phyloP scores from a whole-genome alignment of 1,140 invertebrate species.

The Hylaeus volcanicus region DNA sequence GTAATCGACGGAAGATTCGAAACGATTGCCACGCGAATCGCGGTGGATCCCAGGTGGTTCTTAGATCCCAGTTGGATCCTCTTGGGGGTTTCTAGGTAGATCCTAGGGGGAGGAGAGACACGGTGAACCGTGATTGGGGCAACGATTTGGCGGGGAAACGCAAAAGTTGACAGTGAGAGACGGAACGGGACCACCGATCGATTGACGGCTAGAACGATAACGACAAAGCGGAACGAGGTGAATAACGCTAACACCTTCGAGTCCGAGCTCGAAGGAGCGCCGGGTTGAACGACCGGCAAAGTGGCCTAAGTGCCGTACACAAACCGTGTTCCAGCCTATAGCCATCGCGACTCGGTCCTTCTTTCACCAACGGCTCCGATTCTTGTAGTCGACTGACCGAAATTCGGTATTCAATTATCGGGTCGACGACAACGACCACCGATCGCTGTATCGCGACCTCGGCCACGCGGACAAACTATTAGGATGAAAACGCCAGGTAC shows the following conservation, averaged over 20 bases:
- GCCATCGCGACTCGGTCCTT: conserved; percentile 1
- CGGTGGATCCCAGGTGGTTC: no score
- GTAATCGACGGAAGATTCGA: no score
- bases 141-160: no score
- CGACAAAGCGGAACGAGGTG: conserved; percentile 40
- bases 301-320: conserved; percentile 42
- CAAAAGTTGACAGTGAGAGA: neutral
- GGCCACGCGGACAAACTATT: no score
- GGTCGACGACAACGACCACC: no score
- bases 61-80: no score
- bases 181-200: neutral
- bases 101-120: no score
- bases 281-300: conserved; percentile 68
- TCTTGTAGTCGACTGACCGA: conserved; percentile 55
- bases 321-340: conserved; percentile 29
- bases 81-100: no score
- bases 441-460: no score
- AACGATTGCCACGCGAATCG: no score
- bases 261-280: conserved; percentile 40
- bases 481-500: no score
- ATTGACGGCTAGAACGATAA: conserved; percentile 17
- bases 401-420: conserved; percentile 24
- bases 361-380: neutral
- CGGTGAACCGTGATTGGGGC: no score
- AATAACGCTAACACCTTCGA: conserved; percentile 41